These are phyloP conservation scores for Sarcophaga rosellei DNA, from an alignment of 2,888 invertebrate genomes.

Conservation along the genomic window DNA sequence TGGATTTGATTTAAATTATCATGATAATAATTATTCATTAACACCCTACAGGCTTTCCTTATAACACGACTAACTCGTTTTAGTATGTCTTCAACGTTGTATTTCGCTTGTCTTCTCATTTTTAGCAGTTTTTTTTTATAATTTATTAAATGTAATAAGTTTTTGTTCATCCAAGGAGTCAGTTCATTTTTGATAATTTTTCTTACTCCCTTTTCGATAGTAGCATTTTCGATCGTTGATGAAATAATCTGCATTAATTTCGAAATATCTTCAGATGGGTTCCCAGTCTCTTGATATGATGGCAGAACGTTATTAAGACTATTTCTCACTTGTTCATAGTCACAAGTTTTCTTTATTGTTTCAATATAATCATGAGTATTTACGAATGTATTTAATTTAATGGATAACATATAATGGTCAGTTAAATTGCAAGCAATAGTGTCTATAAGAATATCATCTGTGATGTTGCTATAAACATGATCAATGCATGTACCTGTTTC, in stretches of 20 bases:
- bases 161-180: background rate
- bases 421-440: conserved; percentile 8
- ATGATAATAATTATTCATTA: background rate
- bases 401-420: background rate
- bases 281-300: background rate
- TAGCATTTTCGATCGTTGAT: background rate
- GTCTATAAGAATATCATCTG: background rate
- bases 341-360: background rate
- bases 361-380: background rate
- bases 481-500: conserved; percentile 5
- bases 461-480: background rate
- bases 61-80: background rate
- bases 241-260: background rate
- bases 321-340: background rate
- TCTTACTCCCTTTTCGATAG: background rate
- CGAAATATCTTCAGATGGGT: background rate
- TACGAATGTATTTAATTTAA: background rate
- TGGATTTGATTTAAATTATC: background rate
- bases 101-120: background rate
- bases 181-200: background rate
- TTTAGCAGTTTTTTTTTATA: background rate
- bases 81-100: background rate
- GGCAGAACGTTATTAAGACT: background rate
- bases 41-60: background rate
- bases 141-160: background rate